Conservation (phyloP, 2,888 invertebrate species). For the Sussaba pulchella region DNA sequence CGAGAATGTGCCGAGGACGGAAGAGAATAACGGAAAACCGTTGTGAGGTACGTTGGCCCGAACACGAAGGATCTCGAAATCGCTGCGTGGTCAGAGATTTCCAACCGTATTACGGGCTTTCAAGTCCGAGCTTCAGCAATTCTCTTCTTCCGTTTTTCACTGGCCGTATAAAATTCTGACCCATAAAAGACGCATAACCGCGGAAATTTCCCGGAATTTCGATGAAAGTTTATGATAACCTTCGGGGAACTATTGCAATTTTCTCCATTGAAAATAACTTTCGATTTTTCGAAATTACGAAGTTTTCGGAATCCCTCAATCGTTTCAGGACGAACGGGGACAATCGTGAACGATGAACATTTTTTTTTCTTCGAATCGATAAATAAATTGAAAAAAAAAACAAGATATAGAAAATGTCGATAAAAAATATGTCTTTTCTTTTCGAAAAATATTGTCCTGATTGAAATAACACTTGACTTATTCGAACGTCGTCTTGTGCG, state of each 20-base stretch:
- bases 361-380: too few relatives aligned
- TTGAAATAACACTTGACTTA: too few relatives aligned
- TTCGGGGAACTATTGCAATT: background rate
- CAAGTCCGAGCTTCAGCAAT: conserved; percentile 10
- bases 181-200: conserved; percentile 32
- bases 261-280: background rate
- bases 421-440: too few relatives aligned
- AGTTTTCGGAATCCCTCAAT: background rate
- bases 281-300: background rate
- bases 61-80: conserved; percentile 55
- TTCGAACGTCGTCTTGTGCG: too few relatives aligned
- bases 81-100: conserved; percentile 65
- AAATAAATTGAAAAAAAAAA: too few relatives aligned
- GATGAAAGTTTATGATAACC: conserved; percentile 57
- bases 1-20: background rate
- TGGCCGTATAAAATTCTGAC: conserved; percentile 3
- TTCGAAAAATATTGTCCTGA: too few relatives aligned
- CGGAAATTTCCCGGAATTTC: conserved; percentile 38
- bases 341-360: too few relatives aligned
- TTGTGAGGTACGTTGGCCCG: conserved; percentile 6
- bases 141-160: background rate
- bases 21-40: conserved; percentile 5
- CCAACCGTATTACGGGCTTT: conserved; percentile 55
- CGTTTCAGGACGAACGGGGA: background rate
- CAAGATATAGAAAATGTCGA: too few relatives aligned